A percentile compares a stretch with the other conserved stretches of the same genome.
Evolutionary conservation across 2,113 vertebrate species (phyloP).

Genomic region (Martes martes): DNA sequence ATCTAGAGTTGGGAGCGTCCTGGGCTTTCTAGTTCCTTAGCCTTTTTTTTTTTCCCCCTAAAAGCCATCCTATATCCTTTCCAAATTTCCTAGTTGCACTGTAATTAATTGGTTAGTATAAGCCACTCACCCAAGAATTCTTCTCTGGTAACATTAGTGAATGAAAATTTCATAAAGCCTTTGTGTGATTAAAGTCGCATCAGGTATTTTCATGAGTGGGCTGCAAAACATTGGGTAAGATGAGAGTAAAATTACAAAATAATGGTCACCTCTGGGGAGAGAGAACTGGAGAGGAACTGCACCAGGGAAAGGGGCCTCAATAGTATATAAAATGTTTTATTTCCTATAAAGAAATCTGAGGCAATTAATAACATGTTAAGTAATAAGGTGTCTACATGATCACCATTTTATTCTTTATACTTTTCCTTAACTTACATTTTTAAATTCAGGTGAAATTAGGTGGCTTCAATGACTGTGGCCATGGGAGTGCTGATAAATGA

Average conservation of each 20-base stretch:
- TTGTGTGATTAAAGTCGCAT: slow-evolving; percentile 13
- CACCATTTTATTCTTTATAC: background rate
- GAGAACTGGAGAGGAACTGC: background rate
- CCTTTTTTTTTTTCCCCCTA: background rate
- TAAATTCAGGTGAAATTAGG: background rate
- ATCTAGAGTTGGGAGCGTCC: background rate
- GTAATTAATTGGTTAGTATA: slow-evolving; percentile 32
- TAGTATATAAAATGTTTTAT: background rate
- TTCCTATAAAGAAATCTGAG: slow-evolving; percentile 38
- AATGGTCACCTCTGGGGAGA: background rate
- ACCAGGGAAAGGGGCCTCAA: background rate
- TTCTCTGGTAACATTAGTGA: background rate
- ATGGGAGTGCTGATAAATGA: background rate
- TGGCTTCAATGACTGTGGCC: background rate
- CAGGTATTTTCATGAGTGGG: background rate
- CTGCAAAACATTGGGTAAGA: background rate
- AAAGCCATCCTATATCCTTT: background rate
- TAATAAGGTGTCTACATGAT: background rate
- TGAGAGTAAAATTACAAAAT: slow-evolving; percentile 23
- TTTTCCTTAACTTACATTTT: background rate
- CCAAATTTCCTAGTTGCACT: slow-evolving; percentile 19
- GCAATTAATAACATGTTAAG: background rate
- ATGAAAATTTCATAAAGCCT: slow-evolving; percentile 18
- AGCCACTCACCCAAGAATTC: background rate
- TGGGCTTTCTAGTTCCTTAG: background rate